Evolutionary conservation across 2,888 invertebrate species (phyloP).

Genomic region (Mesochorus sp.): DNA sequence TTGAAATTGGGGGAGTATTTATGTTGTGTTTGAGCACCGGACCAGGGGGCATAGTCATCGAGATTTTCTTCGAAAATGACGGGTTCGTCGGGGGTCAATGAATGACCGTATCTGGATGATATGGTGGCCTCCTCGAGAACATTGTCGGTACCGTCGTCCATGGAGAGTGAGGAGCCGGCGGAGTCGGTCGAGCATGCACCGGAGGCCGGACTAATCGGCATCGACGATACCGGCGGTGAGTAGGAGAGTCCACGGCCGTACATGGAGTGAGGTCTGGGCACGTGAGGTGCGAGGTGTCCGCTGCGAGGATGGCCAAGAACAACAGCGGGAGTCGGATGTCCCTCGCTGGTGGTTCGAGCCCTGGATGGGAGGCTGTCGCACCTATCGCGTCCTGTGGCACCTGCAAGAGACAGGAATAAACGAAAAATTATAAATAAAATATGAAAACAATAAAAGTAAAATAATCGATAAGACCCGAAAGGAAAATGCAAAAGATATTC

Average conservation of each 20-base stretch:
- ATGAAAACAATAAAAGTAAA: not conserved
- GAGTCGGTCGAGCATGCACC: conserved; percentile 86
- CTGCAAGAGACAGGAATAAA: conserved; percentile 67
- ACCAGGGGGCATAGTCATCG: conserved; percentile 83
- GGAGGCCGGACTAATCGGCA: conserved; percentile 86
- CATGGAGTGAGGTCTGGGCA: conserved; percentile 82
- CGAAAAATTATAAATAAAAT: not conserved
- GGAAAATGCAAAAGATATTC: too few relatives aligned
- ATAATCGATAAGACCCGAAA: too few relatives aligned
- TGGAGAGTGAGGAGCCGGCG: conserved; percentile 87
- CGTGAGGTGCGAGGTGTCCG: conserved; percentile 81
- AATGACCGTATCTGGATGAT: conserved; percentile 82
- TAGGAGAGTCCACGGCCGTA: conserved; percentile 82
- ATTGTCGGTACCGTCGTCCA: conserved; percentile 85
- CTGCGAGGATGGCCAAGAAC: conserved; percentile 78
- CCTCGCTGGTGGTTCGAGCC: conserved; percentile 87
- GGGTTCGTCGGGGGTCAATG: conserved; percentile 86
- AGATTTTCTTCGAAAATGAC: conserved; percentile 86
- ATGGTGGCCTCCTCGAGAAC: conserved; percentile 76
- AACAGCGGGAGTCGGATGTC: conserved; percentile 79
- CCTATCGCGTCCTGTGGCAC: conserved; percentile 85
- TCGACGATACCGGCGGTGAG: conserved; percentile 83
- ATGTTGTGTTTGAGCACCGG: conserved; percentile 70
- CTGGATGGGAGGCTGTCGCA: conserved; percentile 93
- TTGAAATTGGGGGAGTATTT: conserved; percentile 82